Base-by-base conservation (phyloP, 2,113 vertebrate genomes). In the Muscicapa adusta region DNA sequence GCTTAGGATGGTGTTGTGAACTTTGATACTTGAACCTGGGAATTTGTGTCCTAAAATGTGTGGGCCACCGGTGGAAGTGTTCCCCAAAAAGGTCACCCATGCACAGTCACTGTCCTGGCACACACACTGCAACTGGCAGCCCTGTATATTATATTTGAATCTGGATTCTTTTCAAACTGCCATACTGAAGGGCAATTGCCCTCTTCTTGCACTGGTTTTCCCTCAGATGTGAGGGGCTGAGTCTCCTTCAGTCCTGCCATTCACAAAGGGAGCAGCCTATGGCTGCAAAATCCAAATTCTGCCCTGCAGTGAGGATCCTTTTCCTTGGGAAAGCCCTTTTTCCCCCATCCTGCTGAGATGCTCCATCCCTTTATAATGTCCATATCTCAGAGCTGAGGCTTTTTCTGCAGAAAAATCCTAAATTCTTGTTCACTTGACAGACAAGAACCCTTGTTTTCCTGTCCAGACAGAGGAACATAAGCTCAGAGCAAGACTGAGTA, bases 81-180 rank as follows among this genome's bases (percentile, higher is more conserved):
- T 73, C 56, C 54, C 61, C 48, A 1, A 8, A 65, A 47, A 25
- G 12, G 38, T 56, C 51, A 28, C n/a, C 20, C 5, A 0, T 4
- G 8, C 22, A 11, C 36, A 22, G 45, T 17, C 36, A 12, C 28
- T n/a, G 63, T 40, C 28, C 14, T 18, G 4, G 26, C 8, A 34
- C 19, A 2, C 3, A 2, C 3, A 0, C n/a, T 34, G 79, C 18
- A 50, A 36, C 40, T 47, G 28, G 22, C 48, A 63, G 36, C 43
- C 20, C 31, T 14, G 2, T 5, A 3, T 4, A 3, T 45, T 7
- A 1, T 9, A 4, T 50, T 40, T 28, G 26, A 33, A 47, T 47
- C 43, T 50, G 45, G 42, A 48, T 60, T 26, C 3, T 19, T 66
- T 57, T 71, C 43, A 40, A 85, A 18, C 3, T 54, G 19, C 29